Base-by-base conservation (phyloP, 2,797 vertebrate species). In the Huso huso region DNA sequence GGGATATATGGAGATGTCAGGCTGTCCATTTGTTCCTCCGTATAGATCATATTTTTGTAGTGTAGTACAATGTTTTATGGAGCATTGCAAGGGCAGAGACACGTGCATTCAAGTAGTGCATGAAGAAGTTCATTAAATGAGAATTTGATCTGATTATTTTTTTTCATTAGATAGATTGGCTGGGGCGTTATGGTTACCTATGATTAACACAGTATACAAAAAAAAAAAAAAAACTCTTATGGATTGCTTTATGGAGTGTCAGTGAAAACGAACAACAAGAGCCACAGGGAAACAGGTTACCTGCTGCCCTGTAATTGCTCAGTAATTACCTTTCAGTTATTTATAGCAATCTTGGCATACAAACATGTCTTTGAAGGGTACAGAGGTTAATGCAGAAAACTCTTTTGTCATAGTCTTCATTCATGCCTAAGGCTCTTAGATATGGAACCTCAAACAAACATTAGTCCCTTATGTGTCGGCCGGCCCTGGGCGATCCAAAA, bases 321-420 rank as follows among this genome's bases (percentile, higher is more conserved):
- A 55, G 53, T n/a, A 55, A 55, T 55, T 10, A n/a, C 53, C n/a
- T 10, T 55, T 55, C 53, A 10, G n/a, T 55, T 55, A 55, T 55
- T 55, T 55, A 55, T 55, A n/a, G n/a, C 9, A 55, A 10, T 55
- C 10, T 55, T 55, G n/a, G 6, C 53, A 55, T n/a, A 55, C 53
- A 55, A 55, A 55, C 53, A 55, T 6, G 53, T 55, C 53, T n/a
- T 55, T 55, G 10, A 55, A 55, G 53, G 53, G 10, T 55, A 10
- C n/a, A n/a, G 53, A 55, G 53, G 53, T 55, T 55, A 55, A 55
- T 55, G 53, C n/a, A 55, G 37, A 37, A 37, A 55, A 55, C 53
- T 55, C 10, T n/a, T 55, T 55, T 10, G 53, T 10, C 9, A n/a
- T n/a, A 10, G 10, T 10, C 3, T 55, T 55, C 10, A n/a, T 55